Base-by-base conservation (phyloP, 2,888 invertebrate species). In the Reticulitermes lucifugus region DNA sequence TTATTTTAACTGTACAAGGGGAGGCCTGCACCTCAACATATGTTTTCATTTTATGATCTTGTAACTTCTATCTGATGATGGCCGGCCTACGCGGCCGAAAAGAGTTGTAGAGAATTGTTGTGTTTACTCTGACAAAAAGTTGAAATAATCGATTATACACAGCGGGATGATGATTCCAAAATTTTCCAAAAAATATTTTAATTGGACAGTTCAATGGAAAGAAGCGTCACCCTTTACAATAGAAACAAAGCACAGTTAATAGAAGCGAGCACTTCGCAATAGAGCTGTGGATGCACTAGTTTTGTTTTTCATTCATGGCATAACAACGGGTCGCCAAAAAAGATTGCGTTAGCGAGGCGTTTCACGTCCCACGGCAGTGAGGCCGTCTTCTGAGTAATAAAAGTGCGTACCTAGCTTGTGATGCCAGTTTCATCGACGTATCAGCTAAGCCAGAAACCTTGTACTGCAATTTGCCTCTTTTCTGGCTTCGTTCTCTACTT, bases 401-500 rank as follows among this genome's bases (percentile, higher is more conserved):
- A 65, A n/a, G 65, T 73, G 73, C 41, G 73, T 73, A 14, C 22
- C 35, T 21, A 73, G 21, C 73, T 14, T 18, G 41, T 21, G 10
- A 73, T 35, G 6, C 41, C 73, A 73, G 73, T 35, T 73, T 73
- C 73, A 41, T 73, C 71, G 73, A 73, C 41, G 9, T 73, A 73
- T 73, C 73, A 73, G 41, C 73, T 41, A 73, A 73, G 73, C 41
- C 73, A 41, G 46, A 46, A 75, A 43, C 41, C 77, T 51, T 51
- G 77, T 77, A 77, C 46, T 77, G 46, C 77, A 77, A 77, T 77
- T 77, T 77, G 77, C 43, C 77, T 77, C 73, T 73, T 35, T 73
- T 73, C 83, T 73, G 71, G 83, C 59, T 83, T 70, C 79, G 55
- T 82, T 73, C 79, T 85, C 79, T 79, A 79, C 85, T 75, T 65